Evolutionary conservation across 2,797 vertebrate genomes (phyloP).

Genomic region (Centroberyx gerrardi): DNA sequence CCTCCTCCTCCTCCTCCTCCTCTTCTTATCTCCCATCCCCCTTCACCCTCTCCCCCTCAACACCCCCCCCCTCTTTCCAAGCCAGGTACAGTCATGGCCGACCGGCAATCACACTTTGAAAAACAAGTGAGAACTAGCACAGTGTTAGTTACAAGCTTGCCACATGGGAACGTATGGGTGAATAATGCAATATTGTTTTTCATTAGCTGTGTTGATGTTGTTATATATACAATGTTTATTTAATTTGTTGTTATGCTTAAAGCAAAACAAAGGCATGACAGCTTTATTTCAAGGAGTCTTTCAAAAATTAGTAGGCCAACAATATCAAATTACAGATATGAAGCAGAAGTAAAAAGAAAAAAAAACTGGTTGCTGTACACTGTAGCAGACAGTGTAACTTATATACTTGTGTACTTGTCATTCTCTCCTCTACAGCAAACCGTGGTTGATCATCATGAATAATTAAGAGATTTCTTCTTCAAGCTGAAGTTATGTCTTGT

Average conservation of each 20-base stretch:
- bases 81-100: background rate
- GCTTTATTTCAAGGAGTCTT: no score
- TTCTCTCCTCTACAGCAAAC: no score
- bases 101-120: constrained; percentile 38
- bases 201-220: background rate
- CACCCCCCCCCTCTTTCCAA: background rate
- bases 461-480: no score
- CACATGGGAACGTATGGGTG: background rate
- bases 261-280: background rate
- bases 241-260: background rate
- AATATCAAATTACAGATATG: no score
- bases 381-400: background rate
- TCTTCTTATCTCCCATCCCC: background rate
- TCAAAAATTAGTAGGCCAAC: no score
- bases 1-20: background rate
- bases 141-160: background rate
- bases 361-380: no score
- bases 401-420: no score
- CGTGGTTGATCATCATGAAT: no score
- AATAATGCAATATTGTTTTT: background rate
- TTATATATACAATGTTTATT: background rate
- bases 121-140: constrained; percentile 15
- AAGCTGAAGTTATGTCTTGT: no score
- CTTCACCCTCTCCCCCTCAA: background rate
- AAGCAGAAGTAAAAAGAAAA: no score